Conservation (phyloP, 2,797 vertebrate genomes). For the Fringilla coelebs region DNA sequence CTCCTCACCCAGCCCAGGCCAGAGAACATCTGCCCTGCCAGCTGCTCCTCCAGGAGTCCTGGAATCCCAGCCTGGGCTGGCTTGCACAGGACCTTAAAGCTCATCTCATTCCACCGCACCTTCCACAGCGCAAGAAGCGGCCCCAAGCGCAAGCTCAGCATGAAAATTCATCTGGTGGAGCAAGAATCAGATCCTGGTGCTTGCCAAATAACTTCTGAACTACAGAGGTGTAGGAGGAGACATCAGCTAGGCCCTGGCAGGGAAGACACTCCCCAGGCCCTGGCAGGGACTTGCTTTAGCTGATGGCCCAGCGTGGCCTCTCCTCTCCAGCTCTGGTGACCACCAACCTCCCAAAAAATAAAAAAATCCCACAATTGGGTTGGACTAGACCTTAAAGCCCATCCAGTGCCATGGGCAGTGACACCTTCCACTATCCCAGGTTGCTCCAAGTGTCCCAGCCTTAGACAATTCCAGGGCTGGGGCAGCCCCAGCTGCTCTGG, state of each 20-base stretch:
- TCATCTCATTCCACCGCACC: not conserved
- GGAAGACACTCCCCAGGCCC: not conserved
- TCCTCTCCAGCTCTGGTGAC: not conserved
- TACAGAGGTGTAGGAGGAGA: not conserved
- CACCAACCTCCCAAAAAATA: not conserved
- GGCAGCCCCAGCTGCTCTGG: not conserved
- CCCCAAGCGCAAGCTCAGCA: not conserved
- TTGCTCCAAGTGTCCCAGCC: not conserved
- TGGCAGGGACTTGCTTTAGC: not conserved
- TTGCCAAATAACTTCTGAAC: not conserved
- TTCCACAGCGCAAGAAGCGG: not conserved
- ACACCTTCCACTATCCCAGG: not conserved
- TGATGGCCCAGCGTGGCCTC: accelerated
- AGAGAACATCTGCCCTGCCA: not conserved
- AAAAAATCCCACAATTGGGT: not conserved
- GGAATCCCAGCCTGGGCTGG: not conserved
- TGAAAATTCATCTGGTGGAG: not conserved
- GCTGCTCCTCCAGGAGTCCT: not conserved
- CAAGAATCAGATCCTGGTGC: not conserved
- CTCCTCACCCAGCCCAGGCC: not conserved
- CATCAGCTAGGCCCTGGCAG: not conserved
- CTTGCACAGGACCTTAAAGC: not conserved
- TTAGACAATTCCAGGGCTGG: not conserved
- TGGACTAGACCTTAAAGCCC: not conserved
- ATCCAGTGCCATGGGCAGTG: not conserved